A percentile compares a stretch with the other conserved stretches of the same genome.
phyloP scores from a whole-genome alignment of 1,140 invertebrate genomes.

The Bombus soroeensis region DNA sequence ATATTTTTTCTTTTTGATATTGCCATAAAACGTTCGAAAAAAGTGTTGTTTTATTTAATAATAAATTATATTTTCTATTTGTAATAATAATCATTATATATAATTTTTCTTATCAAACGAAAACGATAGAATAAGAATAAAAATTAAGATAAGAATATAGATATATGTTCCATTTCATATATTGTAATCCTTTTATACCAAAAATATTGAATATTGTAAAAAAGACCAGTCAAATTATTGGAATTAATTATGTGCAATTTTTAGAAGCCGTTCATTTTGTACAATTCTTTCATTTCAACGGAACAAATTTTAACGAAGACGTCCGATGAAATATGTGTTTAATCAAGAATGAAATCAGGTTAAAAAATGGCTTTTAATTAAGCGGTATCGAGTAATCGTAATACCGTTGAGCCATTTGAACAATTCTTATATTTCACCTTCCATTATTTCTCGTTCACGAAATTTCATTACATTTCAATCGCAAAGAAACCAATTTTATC shows the following conservation, averaged over 20 bases:
- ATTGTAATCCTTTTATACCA: neutral
- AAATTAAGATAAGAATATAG: neutral
- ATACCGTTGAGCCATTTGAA: neutral
- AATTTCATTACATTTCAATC: neutral
- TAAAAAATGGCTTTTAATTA: conserved; percentile 33
- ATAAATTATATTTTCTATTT: neutral
- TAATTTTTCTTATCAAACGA: neutral
- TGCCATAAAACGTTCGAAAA: neutral
- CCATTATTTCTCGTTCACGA: neutral
- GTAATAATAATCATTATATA: neutral
- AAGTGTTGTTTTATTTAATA: neutral
- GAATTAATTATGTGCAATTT: neutral
- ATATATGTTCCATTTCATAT: neutral
- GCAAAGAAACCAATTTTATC: neutral
- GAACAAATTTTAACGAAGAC: neutral
- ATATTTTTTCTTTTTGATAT: neutral
- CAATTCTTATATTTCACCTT: neutral
- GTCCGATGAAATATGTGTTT: conserved; percentile 1
- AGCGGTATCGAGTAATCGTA: neutral
- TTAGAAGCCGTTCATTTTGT: neutral
- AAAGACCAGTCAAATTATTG: neutral
- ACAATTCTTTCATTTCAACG: neutral
- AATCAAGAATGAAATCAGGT: conserved; percentile 20
- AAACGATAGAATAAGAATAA: neutral
- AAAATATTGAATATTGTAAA: neutral